Conservation (phyloP, 2,797 vertebrate genomes). For the Leptatherina wallacei region DNA sequence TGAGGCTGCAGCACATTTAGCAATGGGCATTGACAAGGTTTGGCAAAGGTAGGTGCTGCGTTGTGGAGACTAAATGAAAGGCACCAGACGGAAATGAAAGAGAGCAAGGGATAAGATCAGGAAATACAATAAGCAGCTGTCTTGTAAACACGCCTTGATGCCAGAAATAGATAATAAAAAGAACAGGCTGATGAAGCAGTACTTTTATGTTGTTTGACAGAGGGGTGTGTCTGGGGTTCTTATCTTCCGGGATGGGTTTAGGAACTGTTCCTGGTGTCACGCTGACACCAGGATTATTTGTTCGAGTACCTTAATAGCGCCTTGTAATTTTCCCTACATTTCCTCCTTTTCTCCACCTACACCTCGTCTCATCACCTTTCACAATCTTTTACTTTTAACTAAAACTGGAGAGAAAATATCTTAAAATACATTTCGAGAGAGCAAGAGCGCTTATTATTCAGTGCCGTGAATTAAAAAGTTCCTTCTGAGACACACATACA, state of each 20-base stretch:
- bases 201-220: conserved; percentile 73
- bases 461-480: conserved; percentile 44
- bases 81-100: conserved; percentile 81
- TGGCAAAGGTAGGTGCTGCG: conserved; percentile 62
- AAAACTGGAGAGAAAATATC: conserved; percentile 30
- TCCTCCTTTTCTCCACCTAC: conserved; percentile 14
- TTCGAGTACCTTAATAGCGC: conserved; percentile 51
- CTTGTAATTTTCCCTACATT: conserved; percentile 45
- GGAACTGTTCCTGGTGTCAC: conserved; percentile 32
- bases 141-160: conserved; percentile 80
- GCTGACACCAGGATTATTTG: conserved; percentile 63
- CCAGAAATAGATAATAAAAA: conserved; percentile 74
- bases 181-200: conserved; percentile 75
- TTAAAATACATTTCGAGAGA: conserved; percentile 29
- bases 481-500: conserved; percentile 40
- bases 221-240: conserved; percentile 63
- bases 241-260: conserved; percentile 52
- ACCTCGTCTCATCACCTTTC: conserved; percentile 21
- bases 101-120: conserved; percentile 78
- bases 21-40: conserved; percentile 53
- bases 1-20: conserved; percentile 69
- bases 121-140: conserved; percentile 79
- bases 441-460: conserved; percentile 41
- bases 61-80: conserved; percentile 75
- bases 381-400: conserved; percentile 26